Conservation (phyloP, 2,113 vertebrate species). For the Myrmecophaga tridactyla region DNA sequence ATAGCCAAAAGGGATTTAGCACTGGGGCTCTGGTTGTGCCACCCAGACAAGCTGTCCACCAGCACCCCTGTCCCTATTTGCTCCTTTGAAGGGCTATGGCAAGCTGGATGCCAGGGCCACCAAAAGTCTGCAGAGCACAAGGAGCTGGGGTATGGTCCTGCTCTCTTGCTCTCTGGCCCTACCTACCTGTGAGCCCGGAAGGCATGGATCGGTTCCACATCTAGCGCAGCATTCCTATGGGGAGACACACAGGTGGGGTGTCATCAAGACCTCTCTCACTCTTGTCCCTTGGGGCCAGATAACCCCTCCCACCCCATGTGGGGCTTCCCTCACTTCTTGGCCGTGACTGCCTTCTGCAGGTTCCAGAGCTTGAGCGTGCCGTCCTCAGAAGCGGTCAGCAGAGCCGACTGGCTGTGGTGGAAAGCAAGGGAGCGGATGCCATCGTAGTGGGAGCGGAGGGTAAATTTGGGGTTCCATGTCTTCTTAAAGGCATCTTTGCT, state of each 20-base stretch:
- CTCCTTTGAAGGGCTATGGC: background rate
- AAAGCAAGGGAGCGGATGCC: conserved; percentile 92
- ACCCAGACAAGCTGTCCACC: rapidly evolving
- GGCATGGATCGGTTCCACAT: conserved; percentile 94
- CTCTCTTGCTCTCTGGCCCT: too few relatives aligned
- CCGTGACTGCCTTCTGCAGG: conserved; percentile 92
- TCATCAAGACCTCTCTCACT: background rate
- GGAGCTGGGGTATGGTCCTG: rapidly evolving
- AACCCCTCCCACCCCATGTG: rapidly evolving
- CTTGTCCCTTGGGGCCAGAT: rapidly evolving
- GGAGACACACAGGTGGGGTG: background rate
- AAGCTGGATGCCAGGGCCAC: background rate
- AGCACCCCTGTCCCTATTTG: rapidly evolving
- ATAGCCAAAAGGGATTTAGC: background rate
- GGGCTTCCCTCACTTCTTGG: conserved; percentile 88
- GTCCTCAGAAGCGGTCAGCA: conserved; percentile 92
- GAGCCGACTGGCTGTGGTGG: conserved; percentile 90
- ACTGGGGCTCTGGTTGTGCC: background rate
- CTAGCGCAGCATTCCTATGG: conserved; percentile 89
- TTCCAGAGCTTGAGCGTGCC: conserved; percentile 96
- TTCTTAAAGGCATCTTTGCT: conserved; percentile 92
- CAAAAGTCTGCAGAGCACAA: background rate
- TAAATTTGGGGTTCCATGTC: conserved; percentile 94
- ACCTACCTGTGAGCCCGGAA: conserved; percentile 93
- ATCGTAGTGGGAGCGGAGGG: conserved; percentile 93